Evolutionary conservation across 1,140 invertebrate genomes (phyloP).

Genomic region (Pseudomyrmex concolor): DNA sequence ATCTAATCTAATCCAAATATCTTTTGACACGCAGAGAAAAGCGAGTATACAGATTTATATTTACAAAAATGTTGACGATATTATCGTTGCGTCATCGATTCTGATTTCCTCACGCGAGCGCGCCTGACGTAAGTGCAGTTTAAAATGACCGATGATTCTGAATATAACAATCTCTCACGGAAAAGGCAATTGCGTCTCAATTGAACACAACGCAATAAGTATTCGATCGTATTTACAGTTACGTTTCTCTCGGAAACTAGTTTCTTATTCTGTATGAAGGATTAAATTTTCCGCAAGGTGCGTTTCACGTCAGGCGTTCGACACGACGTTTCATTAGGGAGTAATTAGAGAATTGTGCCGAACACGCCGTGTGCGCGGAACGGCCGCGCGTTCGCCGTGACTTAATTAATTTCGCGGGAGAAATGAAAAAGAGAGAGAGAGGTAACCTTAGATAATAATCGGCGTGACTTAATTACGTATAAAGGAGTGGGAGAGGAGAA

Average conservation of each 20-base stretch:
- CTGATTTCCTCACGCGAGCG: not conserved
- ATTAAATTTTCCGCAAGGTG: slow-evolving; percentile 8
- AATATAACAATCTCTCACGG: no score
- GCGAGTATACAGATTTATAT: no score
- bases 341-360: slow-evolving; percentile 44
- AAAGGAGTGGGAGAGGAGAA: not conserved
- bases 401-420: slow-evolving; percentile 53
- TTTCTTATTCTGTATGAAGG: not conserved
- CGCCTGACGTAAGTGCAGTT: no score
- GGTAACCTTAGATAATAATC: slow-evolving; percentile 56
- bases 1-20: no score
- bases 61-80: slow-evolving; percentile 5
- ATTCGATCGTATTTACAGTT: not conserved
- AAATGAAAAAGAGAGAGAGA: not conserved
- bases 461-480: slow-evolving; percentile 54
- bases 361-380: slow-evolving; percentile 37
- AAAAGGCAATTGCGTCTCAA: not conserved
- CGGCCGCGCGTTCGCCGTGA: slow-evolving; percentile 8
- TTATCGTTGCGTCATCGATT: slow-evolving; percentile 19
- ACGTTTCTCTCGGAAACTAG: not conserved
- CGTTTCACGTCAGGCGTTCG: slow-evolving; percentile 25
- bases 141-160: no score
- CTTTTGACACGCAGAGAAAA: no score
- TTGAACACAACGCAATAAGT: not conserved
- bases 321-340: slow-evolving; percentile 30